Conservation (phyloP, 1,140 invertebrate genomes). For the Bombus picipes region DNA sequence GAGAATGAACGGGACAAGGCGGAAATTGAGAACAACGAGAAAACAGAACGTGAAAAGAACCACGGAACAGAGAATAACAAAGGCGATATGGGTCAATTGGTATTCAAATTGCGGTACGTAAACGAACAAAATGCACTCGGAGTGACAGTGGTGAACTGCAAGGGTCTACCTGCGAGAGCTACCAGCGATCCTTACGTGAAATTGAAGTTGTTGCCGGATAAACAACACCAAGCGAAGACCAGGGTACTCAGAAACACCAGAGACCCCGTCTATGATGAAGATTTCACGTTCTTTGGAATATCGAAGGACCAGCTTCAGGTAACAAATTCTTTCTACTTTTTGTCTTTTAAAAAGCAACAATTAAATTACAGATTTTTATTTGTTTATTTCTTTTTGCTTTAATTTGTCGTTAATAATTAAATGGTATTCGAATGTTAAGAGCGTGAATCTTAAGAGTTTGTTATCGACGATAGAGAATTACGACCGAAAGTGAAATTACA, state of each 20-base stretch:
- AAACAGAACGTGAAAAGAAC: slow-evolving; percentile 76
- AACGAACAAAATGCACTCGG: slow-evolving; percentile 94
- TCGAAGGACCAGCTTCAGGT: slow-evolving; percentile 90
- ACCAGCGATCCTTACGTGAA: slow-evolving; percentile 97
- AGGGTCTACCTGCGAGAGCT: slow-evolving; percentile 89
- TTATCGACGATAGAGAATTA: background rate
- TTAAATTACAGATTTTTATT: background rate
- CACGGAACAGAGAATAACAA: slow-evolving; percentile 81
- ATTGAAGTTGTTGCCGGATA: slow-evolving; percentile 95
- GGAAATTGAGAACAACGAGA: slow-evolving; percentile 85
- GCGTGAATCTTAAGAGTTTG: background rate
- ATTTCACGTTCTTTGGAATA: slow-evolving; percentile 98
- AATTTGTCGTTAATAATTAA: background rate
- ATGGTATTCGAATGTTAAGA: background rate
- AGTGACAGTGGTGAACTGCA: slow-evolving; percentile 94
- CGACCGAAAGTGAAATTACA: background rate
- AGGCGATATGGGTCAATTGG: slow-evolving; percentile 89
- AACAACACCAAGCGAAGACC: slow-evolving; percentile 97
- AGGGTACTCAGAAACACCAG: slow-evolving; percentile 95
- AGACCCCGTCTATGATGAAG: slow-evolving; percentile 97
- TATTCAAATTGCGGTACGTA: slow-evolving; percentile 94
- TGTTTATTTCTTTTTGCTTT: background rate
- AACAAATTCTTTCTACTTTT: background rate
- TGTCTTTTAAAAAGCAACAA: background rate
- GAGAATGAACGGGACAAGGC: slow-evolving; percentile 84